Percentiles rank a stretch among this genome's conserved stretches.
phyloP scores from a whole-genome alignment of 2,797 vertebrate genomes.

The Lacerta bilineata region DNA sequence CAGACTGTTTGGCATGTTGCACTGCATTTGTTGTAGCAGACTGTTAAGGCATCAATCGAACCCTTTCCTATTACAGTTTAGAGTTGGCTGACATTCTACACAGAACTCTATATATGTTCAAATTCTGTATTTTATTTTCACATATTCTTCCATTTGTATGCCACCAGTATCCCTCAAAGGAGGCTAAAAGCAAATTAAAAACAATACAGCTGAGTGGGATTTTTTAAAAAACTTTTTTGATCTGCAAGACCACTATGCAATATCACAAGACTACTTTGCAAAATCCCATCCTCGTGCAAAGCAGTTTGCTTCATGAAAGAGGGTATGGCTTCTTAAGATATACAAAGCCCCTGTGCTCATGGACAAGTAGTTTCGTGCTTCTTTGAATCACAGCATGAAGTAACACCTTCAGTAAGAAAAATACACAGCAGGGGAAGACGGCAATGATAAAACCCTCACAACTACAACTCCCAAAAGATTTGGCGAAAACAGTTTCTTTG shows the following conservation, averaged over 20 bases:
- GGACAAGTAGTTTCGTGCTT: neutral
- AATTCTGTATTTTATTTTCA: neutral
- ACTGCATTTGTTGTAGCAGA: slow-evolving; percentile 10
- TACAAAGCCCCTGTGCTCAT: neutral
- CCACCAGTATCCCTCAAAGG: too few relatives aligned
- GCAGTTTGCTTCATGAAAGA: neutral
- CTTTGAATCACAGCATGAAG: neutral
- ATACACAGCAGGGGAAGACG: neutral
- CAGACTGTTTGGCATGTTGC: slow-evolving; percentile 36
- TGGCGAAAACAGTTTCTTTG: neutral
- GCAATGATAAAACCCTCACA: neutral
- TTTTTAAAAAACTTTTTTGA: too few relatives aligned
- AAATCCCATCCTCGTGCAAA: neutral
- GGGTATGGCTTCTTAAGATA: neutral
- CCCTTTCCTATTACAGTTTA: slow-evolving; percentile 54
- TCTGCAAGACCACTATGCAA: neutral
- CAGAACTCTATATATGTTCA: slow-evolving; percentile 24
- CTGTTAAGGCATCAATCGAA: slow-evolving; percentile 56
- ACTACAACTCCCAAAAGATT: neutral
- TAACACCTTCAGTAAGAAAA: neutral
- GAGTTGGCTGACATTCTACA: slow-evolving; percentile 36
- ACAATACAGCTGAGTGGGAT: neutral
- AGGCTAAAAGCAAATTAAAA: neutral
- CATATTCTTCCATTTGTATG: neutral
- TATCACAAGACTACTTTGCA: neutral